Conservation (phyloP, 2,113 vertebrate species). For the Pseudonaja textilis region DNA sequence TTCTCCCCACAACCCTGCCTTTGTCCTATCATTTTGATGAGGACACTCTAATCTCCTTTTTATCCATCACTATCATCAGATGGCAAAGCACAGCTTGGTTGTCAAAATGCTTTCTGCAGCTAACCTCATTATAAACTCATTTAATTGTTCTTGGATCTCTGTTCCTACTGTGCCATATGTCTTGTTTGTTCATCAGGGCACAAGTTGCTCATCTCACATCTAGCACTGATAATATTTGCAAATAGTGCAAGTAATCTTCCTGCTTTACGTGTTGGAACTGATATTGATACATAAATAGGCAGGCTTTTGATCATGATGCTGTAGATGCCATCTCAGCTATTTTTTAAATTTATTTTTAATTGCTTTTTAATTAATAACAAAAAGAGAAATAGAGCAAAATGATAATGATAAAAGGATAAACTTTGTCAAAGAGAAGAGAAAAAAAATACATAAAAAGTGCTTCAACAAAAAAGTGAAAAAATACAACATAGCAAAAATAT, state of each 20-base stretch:
- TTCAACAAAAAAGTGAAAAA: neutral
- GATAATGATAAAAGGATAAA: neutral
- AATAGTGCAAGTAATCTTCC: neutral
- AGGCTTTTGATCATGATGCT: neutral
- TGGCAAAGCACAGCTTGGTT: fast-evolving
- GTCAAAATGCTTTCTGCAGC: neutral
- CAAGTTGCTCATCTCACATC: neutral
- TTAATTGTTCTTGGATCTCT: slow-evolving; percentile 25
- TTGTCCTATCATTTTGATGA: neutral
- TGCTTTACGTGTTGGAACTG: neutral
- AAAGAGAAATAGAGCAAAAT: neutral
- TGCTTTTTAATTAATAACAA: neutral
- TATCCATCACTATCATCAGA: neutral
- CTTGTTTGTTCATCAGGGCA: slow-evolving; percentile 11
- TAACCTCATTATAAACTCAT: slow-evolving; percentile 19
- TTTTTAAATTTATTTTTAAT: neutral
- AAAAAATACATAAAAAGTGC: neutral
- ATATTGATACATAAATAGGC: neutral
- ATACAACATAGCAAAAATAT: neutral
- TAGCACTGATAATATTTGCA: neutral
- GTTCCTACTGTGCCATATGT: slow-evolving; percentile 9
- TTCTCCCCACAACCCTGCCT: neutral
- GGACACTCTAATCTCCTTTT: slow-evolving; percentile 24
- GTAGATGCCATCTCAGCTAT: neutral
- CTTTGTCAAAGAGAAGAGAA: neutral